phyloP scores from a whole-genome alignment of 1,140 invertebrate genomes.

The Zaprionus africanus region DNA sequence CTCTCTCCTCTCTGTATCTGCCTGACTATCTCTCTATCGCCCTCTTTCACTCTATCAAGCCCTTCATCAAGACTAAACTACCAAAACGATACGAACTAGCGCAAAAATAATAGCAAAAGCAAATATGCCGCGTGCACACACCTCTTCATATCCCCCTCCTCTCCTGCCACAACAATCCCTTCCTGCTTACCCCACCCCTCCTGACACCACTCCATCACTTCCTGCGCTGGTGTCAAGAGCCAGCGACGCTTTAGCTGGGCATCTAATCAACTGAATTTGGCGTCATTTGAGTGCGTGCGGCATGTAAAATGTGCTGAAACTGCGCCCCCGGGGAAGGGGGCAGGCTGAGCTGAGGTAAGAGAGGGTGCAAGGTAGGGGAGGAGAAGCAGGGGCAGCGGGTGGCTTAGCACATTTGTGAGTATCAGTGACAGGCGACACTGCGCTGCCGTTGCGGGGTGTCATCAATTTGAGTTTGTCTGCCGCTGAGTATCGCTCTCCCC shows the following conservation, averaged over 20 bases:
- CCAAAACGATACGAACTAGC: constrained; percentile 14
- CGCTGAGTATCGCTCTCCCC: background rate
- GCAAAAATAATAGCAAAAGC: constrained; percentile 27
- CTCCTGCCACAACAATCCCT: background rate
- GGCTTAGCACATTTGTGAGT: constrained; percentile 56
- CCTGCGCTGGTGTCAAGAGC: constrained; percentile 13
- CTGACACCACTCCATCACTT: background rate
- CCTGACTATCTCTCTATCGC: background rate
- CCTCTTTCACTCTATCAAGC: background rate
- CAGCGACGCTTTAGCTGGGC: constrained; percentile 46
- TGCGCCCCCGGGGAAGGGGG: background rate
- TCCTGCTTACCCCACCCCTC: no score
- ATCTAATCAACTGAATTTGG: constrained; percentile 82
- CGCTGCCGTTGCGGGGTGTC: constrained; percentile 65
- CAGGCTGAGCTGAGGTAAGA: background rate
- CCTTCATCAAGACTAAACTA: background rate
- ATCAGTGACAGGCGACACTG: constrained; percentile 55
- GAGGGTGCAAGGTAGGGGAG: background rate
- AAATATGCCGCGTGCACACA: constrained; percentile 31
- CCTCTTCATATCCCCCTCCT: background rate
- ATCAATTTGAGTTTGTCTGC: constrained; percentile 75
- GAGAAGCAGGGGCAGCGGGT: background rate
- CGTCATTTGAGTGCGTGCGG: constrained; percentile 71
- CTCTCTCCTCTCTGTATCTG: background rate
- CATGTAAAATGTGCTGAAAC: constrained; percentile 50